Evolutionary conservation across 2,113 vertebrate genomes (phyloP).

Genomic region (Rhinichthys klamathensis): DNA sequence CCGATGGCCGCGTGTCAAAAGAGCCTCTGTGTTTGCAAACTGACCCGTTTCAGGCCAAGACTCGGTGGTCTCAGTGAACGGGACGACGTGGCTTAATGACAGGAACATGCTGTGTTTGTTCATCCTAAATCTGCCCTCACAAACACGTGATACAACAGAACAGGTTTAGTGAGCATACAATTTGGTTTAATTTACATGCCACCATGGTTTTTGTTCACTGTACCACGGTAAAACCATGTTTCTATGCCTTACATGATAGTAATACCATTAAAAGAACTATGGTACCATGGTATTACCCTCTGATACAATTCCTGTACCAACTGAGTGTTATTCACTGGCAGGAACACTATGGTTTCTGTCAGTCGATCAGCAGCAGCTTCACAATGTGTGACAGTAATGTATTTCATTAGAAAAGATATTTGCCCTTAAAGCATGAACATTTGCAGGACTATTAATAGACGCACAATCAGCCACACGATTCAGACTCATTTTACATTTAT

Average conservation of each 20-base stretch:
- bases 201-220: background rate
- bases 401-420: conserved; percentile 8
- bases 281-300: background rate
- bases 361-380: background rate
- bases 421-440: conserved; percentile 13
- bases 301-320: background rate
- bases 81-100: background rate
- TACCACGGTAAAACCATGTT: background rate
- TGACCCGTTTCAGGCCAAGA: background rate
- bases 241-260: background rate
- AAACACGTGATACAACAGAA: background rate
- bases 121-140: background rate
- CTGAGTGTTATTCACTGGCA: background rate
- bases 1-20: conserved; percentile 2
- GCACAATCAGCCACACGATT: background rate
- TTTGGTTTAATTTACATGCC: background rate
- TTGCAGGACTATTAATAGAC: conserved; percentile 1
- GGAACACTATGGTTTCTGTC: background rate
- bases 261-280: background rate
- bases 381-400: background rate
- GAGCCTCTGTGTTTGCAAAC: background rate
- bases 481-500: conserved; percentile 15
- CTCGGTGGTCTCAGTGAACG: background rate
- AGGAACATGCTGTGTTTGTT: background rate
- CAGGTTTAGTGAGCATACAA: background rate